Conservation (phyloP, 2,888 invertebrate species). For the Aleiodes alternator region DNA sequence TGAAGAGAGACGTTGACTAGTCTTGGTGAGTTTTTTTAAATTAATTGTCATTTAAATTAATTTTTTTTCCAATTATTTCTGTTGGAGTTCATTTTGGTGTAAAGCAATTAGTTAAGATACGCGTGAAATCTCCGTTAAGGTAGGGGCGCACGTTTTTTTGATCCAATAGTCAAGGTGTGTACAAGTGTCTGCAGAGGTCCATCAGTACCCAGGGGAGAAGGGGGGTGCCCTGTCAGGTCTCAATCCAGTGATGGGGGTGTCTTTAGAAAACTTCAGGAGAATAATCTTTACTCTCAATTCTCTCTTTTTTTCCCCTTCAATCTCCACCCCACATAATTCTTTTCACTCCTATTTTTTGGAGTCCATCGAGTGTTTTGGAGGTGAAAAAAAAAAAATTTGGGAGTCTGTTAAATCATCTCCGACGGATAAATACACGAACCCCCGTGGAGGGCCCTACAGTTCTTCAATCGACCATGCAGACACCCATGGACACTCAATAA, state of each 20-base stretch:
- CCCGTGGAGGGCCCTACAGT: slow-evolving; percentile 6
- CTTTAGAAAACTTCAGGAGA: neutral
- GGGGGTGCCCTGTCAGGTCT: slow-evolving; percentile 11
- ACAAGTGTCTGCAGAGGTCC: slow-evolving; percentile 23
- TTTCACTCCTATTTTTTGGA: neutral
- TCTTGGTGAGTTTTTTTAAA: slow-evolving; percentile 29
- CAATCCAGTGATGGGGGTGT: neutral
- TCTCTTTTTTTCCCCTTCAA: neutral
- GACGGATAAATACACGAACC: slow-evolving; percentile 25
- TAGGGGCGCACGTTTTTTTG: neutral
- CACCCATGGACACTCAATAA: slow-evolving; percentile 8
- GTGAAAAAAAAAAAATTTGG: neutral
- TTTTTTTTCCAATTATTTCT: neutral
- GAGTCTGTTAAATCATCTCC: slow-evolving; percentile 23
- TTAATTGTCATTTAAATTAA: neutral
- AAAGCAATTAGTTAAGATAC: neutral
- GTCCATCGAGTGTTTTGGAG: slow-evolving; percentile 1
- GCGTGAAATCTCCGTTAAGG: slow-evolving; percentile 11
- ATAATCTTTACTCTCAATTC: neutral
- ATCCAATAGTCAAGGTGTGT: neutral
- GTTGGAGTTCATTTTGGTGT: neutral
- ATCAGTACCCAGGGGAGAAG: too few species aligned
- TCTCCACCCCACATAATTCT: too few species aligned
- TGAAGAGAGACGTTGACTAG: neutral
- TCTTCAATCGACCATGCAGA: slow-evolving; percentile 33